Conservation (phyloP, 1,140 invertebrate species). For the Cherax quadricarinatus region DNA sequence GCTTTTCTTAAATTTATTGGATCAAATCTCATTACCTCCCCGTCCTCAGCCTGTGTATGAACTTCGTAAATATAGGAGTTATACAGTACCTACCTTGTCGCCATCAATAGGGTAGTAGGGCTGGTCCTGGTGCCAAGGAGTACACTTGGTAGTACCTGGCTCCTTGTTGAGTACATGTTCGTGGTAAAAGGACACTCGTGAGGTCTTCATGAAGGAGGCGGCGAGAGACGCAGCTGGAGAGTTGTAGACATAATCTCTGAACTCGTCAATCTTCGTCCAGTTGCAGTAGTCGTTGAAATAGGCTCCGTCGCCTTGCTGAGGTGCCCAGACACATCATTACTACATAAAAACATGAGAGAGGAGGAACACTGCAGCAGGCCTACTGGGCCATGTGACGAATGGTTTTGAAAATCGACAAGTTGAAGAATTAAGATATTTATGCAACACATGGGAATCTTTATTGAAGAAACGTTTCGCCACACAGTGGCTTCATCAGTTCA, state of each 20-base stretch:
- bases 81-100: conserved; percentile 69
- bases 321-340: too few species aligned
- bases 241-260: conserved; percentile 73
- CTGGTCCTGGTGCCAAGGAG: conserved; percentile 76
- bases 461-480: too few species aligned
- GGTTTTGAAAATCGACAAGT: too few species aligned
- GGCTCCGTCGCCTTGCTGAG: conserved; percentile 41
- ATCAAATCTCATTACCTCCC: too few species aligned
- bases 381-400: too few species aligned
- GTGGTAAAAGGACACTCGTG: conserved; percentile 74
- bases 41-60: background rate
- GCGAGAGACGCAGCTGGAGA: conserved; percentile 74
- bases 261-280: conserved; percentile 74
- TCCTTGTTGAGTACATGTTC: conserved; percentile 76
- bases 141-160: conserved; percentile 73
- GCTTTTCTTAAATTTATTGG: too few species aligned
- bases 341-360: too few species aligned
- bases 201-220: conserved; percentile 70
- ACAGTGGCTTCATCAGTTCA: too few species aligned
- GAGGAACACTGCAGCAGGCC: too few species aligned
- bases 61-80: too few species aligned
- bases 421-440: too few species aligned
- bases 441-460: too few species aligned
- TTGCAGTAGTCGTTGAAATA: conserved; percentile 76
- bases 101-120: conserved; percentile 76